Percentiles rank a stretch among this genome's conserved stretches.
phyloP scores from a whole-genome alignment of 2,113 vertebrate genomes.

The Stictonetta naevosa region DNA sequence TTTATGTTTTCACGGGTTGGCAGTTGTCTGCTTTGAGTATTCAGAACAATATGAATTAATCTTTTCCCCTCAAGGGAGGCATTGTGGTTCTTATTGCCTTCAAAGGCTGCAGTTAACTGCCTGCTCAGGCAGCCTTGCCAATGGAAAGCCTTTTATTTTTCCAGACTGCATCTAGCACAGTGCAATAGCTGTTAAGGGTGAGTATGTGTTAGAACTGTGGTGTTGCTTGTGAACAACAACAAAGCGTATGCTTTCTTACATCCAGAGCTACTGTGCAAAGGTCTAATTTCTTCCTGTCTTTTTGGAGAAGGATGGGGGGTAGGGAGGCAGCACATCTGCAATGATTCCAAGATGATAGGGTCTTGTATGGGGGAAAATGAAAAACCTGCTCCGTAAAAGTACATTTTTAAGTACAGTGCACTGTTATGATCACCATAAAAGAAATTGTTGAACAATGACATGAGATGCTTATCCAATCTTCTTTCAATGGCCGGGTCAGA shows the following conservation, averaged over 20 bases:
- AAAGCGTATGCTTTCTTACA: neutral
- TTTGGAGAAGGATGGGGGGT: neutral
- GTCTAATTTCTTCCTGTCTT: neutral
- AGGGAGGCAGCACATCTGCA: neutral
- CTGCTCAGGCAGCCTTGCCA: neutral
- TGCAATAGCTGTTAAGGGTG: neutral
- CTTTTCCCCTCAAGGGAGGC: neutral
- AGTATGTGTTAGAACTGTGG: neutral
- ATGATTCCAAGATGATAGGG: neutral
- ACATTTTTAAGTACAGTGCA: neutral
- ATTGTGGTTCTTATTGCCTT: neutral
- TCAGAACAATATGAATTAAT: neutral
- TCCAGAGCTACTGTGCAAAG: neutral
- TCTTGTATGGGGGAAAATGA: neutral
- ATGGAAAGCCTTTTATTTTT: neutral
- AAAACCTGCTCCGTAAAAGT: neutral
- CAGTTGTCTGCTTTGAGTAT: neutral
- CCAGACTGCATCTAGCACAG: neutral
- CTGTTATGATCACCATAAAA: neutral
- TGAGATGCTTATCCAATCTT: neutral
- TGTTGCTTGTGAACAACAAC: neutral
- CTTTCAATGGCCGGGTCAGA: neutral
- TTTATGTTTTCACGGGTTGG: neutral
- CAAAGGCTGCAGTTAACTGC: neutral
- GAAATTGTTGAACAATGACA: neutral